These are phyloP conservation scores for Trichogramma evanescens DNA, from an alignment of 2,888 invertebrate species.

Conservation along the genomic window DNA sequence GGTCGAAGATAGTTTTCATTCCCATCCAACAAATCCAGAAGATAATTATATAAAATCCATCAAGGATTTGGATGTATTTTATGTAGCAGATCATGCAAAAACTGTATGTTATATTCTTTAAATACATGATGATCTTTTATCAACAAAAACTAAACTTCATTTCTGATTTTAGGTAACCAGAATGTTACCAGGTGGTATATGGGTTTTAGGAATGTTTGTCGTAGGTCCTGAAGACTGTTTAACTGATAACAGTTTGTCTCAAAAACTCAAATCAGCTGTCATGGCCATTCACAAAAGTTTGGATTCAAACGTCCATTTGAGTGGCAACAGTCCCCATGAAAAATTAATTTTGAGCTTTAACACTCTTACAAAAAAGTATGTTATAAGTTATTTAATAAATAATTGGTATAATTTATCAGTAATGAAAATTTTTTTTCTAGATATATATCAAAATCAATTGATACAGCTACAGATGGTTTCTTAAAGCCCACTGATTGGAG, in stretches of 20 bases:
- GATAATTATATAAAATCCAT: constrained; percentile 49
- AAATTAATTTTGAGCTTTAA: constrained; percentile 58
- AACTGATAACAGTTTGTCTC: constrained; percentile 52
- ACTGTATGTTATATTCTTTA: constrained; percentile 51
- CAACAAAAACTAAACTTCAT: constrained; percentile 4
- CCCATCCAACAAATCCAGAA: constrained; percentile 41
- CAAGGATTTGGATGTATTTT: constrained; percentile 58
- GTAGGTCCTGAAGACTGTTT: constrained; percentile 62
- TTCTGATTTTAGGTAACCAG: constrained; percentile 62
- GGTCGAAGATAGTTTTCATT: constrained; percentile 35
- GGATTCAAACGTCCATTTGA: constrained; percentile 54
- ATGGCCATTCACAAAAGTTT: constrained; percentile 55
- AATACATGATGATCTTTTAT: neutral
- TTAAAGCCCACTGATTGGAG: constrained; percentile 72
- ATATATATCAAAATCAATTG: constrained; percentile 60
- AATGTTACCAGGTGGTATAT: constrained; percentile 87
- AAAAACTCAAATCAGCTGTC: constrained; percentile 56
- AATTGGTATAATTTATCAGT: neutral
- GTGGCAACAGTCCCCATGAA: constrained; percentile 57
- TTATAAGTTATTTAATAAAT: constrained; percentile 8
- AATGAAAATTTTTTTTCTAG: constrained; percentile 32
- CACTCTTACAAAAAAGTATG: constrained; percentile 50
- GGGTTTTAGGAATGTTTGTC: constrained; percentile 75
- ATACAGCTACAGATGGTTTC: constrained; percentile 47
- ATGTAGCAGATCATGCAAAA: constrained; percentile 75